Percentiles rank a stretch among this genome's conserved stretches.
These are phyloP conservation scores for Mionectes olivaceus DNA, from an alignment of 2,797 vertebrate genomes.

Conservation along the genomic window DNA sequence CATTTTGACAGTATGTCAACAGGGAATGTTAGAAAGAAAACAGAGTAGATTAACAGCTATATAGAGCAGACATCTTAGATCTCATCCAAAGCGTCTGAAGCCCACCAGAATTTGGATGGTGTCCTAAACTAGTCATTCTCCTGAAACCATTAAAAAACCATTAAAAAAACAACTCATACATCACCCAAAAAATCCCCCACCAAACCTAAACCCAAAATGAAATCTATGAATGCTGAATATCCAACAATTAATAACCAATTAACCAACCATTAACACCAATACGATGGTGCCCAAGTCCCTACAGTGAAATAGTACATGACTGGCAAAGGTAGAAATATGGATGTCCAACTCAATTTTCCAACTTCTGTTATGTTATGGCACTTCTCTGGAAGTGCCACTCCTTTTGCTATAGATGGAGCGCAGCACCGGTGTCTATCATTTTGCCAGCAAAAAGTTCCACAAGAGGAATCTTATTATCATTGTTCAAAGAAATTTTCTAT, in stretches of 20 bases:
- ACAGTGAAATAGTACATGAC: not conserved
- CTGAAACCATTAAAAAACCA: not conserved
- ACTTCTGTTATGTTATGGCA: not conserved
- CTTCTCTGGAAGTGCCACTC: not conserved
- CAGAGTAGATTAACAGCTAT: not conserved
- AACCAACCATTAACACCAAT: not conserved
- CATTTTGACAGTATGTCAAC: not conserved
- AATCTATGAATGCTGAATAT: not conserved
- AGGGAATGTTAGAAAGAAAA: not conserved
- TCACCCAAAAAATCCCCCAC: fast-evolving
- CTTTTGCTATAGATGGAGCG: not conserved
- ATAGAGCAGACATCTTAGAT: not conserved
- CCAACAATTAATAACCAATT: not conserved
- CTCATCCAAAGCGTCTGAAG: not conserved
- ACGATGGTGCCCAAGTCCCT: not conserved
- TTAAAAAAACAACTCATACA: not conserved
- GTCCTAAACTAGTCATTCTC: not conserved
- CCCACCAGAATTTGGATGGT: not conserved
- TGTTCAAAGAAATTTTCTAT: not conserved
- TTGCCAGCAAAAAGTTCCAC: not conserved
- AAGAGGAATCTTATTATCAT: not conserved
- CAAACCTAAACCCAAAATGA: not conserved
- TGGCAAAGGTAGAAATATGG: not conserved
- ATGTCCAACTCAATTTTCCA: not conserved
- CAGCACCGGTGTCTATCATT: not conserved